Evolutionary conservation across 2,888 invertebrate genomes (phyloP).

Genomic region (Lapara coniferarum): DNA sequence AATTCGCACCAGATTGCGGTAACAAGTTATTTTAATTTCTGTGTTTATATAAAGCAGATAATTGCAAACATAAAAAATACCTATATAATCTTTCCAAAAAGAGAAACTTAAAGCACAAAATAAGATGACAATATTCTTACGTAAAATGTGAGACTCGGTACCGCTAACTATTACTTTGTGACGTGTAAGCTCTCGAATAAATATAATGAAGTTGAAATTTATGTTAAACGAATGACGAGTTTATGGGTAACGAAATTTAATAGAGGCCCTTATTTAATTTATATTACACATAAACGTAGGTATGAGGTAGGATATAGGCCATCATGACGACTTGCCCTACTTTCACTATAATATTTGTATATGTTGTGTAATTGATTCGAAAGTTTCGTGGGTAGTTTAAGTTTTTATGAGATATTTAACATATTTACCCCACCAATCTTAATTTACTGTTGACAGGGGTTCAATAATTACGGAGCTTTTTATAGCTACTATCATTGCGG

Average conservation of each 20-base stretch:
- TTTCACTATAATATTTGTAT: slow-evolving; percentile 56
- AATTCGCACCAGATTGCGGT: too few relatives aligned
- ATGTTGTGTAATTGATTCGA: slow-evolving; percentile 41
- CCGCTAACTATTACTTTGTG: slow-evolving; percentile 28
- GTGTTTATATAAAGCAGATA: neutral
- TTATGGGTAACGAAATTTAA: slow-evolving; percentile 38
- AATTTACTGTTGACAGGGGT: slow-evolving; percentile 19
- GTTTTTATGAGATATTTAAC: slow-evolving; percentile 45
- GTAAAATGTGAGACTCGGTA: slow-evolving; percentile 36
- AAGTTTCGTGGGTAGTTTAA: slow-evolving; percentile 42
- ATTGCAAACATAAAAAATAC: slow-evolving; percentile 1
- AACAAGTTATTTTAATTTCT: neutral
- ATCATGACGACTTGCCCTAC: slow-evolving; percentile 54
- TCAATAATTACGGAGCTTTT: slow-evolving; percentile 3
- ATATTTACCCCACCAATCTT: neutral
- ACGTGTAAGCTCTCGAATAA: slow-evolving; percentile 18
- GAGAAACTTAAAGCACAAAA: slow-evolving; percentile 44
- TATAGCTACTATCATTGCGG: neutral
- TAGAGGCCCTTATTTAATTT: slow-evolving; percentile 36
- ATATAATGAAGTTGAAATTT: slow-evolving; percentile 16
- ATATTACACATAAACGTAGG: slow-evolving; percentile 37
- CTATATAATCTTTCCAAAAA: slow-evolving; percentile 27
- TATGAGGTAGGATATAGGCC: slow-evolving; percentile 42
- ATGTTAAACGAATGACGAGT: slow-evolving; percentile 28
- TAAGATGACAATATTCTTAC: slow-evolving; percentile 36